Evolutionary conservation across 2,113 vertebrate species (phyloP), one percentile per base, ranked within the genome.

Genomic region (Alces alces): DNA sequence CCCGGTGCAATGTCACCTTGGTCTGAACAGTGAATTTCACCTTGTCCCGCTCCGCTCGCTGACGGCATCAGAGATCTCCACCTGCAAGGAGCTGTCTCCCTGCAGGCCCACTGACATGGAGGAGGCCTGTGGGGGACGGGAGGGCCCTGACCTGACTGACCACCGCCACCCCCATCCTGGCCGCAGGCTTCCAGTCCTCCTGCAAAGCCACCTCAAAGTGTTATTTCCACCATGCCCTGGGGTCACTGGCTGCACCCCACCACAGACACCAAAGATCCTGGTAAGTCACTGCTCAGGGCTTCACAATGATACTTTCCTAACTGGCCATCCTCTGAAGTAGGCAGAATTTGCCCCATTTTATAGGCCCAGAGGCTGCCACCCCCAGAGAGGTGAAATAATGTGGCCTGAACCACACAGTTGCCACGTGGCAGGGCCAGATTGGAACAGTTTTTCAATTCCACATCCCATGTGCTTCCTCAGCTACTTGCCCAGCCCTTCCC

Each of bases 21-120:
- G 97, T 98, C 52, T 98, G 98, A 64, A 97, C 91, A 0, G 98
- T 98, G 93, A 98, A 97, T 28, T 98, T 98, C 93, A 98, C 98
- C 55, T 97, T 98, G 92, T 98, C 98, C 58, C 47, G 12, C 91
- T 98, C 95, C 52, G 10, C 89, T 98, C 89, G 1, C 97, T 98
- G 78, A 98, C 79, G 0, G 96, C 94, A 6, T 98, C 96, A 0
- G 96, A 98, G 87, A 97, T 97, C 96, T 97, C 97, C 33, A 96
- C 89, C 87, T 96, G 95, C 21, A 96, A 95, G 52, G 76, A 66
- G 39, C 96, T 90, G 80, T 98, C 97, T 58, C 87, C 86, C 45
- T 94, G 92, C n/a, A 90, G 89, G 45, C 94, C 93, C 89, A 52
- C 39, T 0, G 86, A 47, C 5, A 12, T 3, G 10, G 91, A 89